These are phyloP conservation scores for Myotis pilosus DNA, from an alignment of 2,797 vertebrate species.

Conservation along the genomic window DNA sequence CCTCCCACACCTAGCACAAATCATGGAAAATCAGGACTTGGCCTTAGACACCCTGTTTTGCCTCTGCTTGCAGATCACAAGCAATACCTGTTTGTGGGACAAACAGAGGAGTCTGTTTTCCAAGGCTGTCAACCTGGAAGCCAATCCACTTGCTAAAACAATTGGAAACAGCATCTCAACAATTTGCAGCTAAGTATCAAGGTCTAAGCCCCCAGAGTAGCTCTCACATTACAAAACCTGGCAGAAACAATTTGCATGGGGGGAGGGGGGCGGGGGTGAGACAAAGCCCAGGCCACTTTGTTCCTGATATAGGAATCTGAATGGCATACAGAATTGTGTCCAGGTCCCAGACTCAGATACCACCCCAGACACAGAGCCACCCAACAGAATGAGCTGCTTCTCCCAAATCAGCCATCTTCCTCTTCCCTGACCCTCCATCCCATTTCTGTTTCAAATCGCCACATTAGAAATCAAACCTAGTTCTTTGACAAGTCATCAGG, in stretches of 20 bases:
- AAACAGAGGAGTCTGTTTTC: constrained; percentile 68
- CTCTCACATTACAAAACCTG: constrained; percentile 67
- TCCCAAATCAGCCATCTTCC: background rate
- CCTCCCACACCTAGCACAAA: constrained; percentile 1
- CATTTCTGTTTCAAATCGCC: background rate
- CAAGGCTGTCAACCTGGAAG: constrained; percentile 44
- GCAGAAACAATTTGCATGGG: constrained; percentile 22
- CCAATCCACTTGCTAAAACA: constrained; percentile 34
- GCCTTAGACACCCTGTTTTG: constrained; percentile 44
- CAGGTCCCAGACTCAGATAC: constrained; percentile 47
- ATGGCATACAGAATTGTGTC: constrained; percentile 14
- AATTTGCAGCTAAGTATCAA: constrained; percentile 46
- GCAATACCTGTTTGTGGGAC: constrained; percentile 53
- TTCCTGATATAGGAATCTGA: constrained; percentile 46
- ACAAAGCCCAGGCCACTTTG: constrained; percentile 59
- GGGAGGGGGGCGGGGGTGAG: background rate
- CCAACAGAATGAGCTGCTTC: background rate
- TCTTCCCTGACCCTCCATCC: background rate
- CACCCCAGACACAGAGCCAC: background rate
- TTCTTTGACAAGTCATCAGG: background rate
- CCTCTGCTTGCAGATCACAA: background rate
- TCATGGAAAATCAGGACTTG: constrained; percentile 37
- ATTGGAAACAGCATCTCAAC: constrained; percentile 34
- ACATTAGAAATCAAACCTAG: background rate
- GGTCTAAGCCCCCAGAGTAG: constrained; percentile 38